phyloP scores from a whole-genome alignment of 2,113 vertebrate species.

The Arenaria interpres region DNA sequence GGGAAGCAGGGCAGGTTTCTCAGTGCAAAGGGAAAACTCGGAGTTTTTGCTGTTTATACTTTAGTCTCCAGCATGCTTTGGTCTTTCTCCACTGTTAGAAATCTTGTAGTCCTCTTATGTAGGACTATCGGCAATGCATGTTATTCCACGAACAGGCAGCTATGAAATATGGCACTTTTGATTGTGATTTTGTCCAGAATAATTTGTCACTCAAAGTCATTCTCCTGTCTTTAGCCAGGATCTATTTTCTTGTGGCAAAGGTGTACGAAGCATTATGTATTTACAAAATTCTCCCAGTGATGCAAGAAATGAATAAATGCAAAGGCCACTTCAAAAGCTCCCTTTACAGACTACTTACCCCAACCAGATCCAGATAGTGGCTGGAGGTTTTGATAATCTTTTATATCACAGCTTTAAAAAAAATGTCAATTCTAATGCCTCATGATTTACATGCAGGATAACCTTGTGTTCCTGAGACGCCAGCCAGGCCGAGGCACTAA shows the following conservation, averaged over 20 bases:
- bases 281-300: neutral
- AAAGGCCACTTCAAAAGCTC: neutral
- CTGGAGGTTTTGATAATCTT: neutral
- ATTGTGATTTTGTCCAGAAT: neutral
- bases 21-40: neutral
- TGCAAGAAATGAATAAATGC: neutral
- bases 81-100: neutral
- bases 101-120: neutral
- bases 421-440: neutral
- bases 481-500: neutral
- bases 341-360: neutral
- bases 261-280: neutral
- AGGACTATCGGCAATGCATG: neutral
- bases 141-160: neutral
- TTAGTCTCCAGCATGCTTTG: neutral
- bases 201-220: neutral
- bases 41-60: neutral
- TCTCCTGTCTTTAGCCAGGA: neutral
- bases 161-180: neutral
- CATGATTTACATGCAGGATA: neutral
- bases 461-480: neutral
- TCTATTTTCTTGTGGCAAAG: neutral
- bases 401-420: neutral
- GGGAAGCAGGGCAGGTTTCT: neutral
- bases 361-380: neutral